Evolutionary conservation across 37 sponge, comb jelly and placozoan genomes (phyloP), one percentile per base, ranked within the genome.

Genomic region (Chondrosia reniformis): DNA sequence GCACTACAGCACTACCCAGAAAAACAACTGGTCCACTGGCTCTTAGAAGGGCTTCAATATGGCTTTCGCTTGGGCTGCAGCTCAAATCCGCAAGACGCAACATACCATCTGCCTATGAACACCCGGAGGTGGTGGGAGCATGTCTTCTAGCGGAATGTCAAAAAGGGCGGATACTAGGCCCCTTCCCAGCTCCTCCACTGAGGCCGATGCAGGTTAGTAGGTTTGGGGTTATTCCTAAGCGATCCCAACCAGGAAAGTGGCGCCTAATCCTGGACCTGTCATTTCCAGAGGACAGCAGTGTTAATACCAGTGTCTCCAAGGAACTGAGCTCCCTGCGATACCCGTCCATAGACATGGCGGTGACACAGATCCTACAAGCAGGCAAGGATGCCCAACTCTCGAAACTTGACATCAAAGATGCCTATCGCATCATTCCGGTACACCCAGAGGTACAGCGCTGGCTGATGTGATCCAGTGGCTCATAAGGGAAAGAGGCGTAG

Each of bases 231-330:
- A 32, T 81, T 65, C 1, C 56, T 38, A n/a, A 56, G 45, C 10
- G 58, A 81, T 0, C 61, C 27, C n/a, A n/a, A n/a, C n/a, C n/a
- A n/a, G 21, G 40, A 33, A 6, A 28, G 45, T 27, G 62, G 42
- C 32, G 34, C 7, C 74, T 84, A 34, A 80, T 81, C 9, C 72
- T 84, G 62, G 40, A 41, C 8, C 77, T 78, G 17, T 8, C 83
- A 30, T 69, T 73, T 21, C 24, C 27, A 19, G 78, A 74, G 17
- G 24, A 41, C 28, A 59, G 63, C 34, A 73, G 65, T 32, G 78
- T 80, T 17, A 17, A 46, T 5, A 76, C 67, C 25, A 45, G 44
- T 3, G 82, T 89, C 78, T 83, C 81, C 44, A 55, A 82, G 33
- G 39, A 66, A 46, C 27, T 82, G 13, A 79, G 83, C 67, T 45